A percentile compares a stretch with the other conserved stretches of the same genome.
Conservation (phyloP, 2,113 vertebrate genomes). For the Protomyctophum bolini region DNA sequence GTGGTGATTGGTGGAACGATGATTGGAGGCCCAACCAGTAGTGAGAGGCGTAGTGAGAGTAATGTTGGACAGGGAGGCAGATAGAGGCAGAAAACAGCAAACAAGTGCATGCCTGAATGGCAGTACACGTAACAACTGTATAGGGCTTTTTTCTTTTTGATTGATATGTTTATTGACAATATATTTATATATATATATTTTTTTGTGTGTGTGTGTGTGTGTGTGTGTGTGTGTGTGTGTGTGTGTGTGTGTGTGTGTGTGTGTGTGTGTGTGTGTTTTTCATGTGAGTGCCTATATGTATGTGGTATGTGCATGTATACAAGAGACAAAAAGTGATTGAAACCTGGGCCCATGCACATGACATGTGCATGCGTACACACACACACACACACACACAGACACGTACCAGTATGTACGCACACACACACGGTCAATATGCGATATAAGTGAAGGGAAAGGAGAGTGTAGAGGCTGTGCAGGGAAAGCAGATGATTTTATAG, state of each 20-base stretch:
- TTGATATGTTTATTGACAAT: too few species aligned
- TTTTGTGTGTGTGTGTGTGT: constrained; percentile 1
- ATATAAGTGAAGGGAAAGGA: constrained; percentile 9
- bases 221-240: neutral
- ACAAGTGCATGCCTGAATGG: too few species aligned
- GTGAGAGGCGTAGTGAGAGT: neutral
- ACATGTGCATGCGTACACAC: constrained; percentile 25
- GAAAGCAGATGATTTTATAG: constrained; percentile 21
- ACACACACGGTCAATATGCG: neutral
- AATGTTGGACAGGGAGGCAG: neutral
- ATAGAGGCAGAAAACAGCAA: neutral
- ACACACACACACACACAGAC: constrained; percentile 49
- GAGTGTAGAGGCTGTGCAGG: constrained; percentile 18
- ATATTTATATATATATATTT: too few species aligned
- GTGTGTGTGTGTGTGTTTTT: neutral
- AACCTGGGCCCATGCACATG: too few species aligned
- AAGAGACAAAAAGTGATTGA: too few species aligned
- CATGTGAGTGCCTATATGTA: too few species aligned
- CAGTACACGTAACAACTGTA: too few species aligned
- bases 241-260: neutral
- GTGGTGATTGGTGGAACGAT: too few species aligned
- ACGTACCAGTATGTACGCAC: constrained; percentile 22
- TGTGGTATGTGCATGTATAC: too few species aligned
- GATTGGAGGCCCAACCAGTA: too few species aligned
- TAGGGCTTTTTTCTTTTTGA: too few species aligned